These are phyloP conservation scores for Microplitis manilae DNA, from an alignment of 2,888 invertebrate species.

Conservation along the genomic window DNA sequence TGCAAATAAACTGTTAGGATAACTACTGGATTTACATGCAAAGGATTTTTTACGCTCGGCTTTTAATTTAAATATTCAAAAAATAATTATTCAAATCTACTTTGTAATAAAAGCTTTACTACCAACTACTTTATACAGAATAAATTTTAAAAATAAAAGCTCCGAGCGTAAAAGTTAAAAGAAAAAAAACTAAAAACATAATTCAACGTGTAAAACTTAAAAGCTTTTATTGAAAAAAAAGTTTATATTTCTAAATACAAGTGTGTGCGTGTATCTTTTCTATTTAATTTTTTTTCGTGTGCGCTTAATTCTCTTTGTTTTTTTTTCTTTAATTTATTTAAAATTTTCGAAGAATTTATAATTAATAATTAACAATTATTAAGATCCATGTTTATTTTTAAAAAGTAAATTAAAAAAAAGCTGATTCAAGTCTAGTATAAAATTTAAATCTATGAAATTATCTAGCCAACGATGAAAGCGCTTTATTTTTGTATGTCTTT, in stretches of 20 bases:
- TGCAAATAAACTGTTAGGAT: slow-evolving; percentile 61
- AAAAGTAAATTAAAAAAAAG: neutral
- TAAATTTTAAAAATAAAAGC: slow-evolving; percentile 26
- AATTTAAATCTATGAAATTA: neutral
- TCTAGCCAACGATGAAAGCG: neutral
- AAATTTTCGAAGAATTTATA: neutral
- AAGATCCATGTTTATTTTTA: neutral
- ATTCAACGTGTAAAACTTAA: slow-evolving; percentile 69
- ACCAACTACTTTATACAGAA: slow-evolving; percentile 11
- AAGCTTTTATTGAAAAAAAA: slow-evolving; percentile 70
- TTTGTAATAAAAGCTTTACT: slow-evolving; percentile 15
- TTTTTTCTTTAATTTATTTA: slow-evolving; percentile 7
- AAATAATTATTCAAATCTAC: neutral
- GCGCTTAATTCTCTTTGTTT: slow-evolving; percentile 26
- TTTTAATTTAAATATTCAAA: slow-evolving; percentile 37
- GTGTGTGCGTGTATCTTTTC: slow-evolving; percentile 59
- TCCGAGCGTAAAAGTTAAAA: slow-evolving; percentile 67
- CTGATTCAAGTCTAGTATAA: neutral
- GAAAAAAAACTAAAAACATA: slow-evolving; percentile 68
- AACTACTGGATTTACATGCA: slow-evolving; percentile 63
- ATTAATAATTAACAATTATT: slow-evolving; percentile 2
- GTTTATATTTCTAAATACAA: slow-evolving; percentile 68
- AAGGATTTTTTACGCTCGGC: slow-evolving; percentile 64
- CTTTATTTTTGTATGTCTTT: neutral
- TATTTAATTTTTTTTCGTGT: slow-evolving; percentile 46